These are phyloP conservation scores for Pantherophis vulpinus DNA, from an alignment of 2,797 vertebrate genomes.

Conservation along the genomic window DNA sequence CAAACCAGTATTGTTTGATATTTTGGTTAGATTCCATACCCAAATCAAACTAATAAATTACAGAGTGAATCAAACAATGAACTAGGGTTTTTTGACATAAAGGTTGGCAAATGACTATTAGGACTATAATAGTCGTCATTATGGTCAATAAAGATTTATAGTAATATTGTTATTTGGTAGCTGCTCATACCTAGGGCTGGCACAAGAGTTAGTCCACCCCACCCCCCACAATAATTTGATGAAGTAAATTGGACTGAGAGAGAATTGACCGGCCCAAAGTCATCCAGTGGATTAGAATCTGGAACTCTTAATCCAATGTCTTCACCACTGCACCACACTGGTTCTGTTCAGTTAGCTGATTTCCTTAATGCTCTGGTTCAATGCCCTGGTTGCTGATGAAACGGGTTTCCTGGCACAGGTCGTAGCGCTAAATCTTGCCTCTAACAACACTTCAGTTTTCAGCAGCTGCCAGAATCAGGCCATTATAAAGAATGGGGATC, in stretches of 20 bases:
- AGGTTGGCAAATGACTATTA: not conserved
- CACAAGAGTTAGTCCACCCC: not conserved
- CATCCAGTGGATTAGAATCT: not conserved
- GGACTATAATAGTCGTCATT: too few relatives aligned
- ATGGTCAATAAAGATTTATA: not conserved
- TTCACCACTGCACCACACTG: not conserved
- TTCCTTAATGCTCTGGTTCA: not conserved
- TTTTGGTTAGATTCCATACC: not conserved
- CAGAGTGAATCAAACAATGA: not conserved
- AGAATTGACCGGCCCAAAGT: not conserved
- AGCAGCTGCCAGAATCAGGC: not conserved
- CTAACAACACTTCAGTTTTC: not conserved
- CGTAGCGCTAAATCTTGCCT: not conserved
- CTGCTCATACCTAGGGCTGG: not conserved
- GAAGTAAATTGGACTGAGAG: not conserved
- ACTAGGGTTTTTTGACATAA: not conserved
- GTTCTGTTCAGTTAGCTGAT: not conserved
- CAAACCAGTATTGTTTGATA: not conserved
- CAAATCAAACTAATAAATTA: not conserved
- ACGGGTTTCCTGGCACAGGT: not conserved
- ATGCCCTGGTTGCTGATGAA: not conserved
- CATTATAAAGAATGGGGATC: not conserved
- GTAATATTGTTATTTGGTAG: not conserved
- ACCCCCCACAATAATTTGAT: not conserved
- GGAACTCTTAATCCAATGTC: not conserved